Evolutionary conservation across 2,888 invertebrate genomes (phyloP).

Genomic region (Philhelius pedissequus): DNA sequence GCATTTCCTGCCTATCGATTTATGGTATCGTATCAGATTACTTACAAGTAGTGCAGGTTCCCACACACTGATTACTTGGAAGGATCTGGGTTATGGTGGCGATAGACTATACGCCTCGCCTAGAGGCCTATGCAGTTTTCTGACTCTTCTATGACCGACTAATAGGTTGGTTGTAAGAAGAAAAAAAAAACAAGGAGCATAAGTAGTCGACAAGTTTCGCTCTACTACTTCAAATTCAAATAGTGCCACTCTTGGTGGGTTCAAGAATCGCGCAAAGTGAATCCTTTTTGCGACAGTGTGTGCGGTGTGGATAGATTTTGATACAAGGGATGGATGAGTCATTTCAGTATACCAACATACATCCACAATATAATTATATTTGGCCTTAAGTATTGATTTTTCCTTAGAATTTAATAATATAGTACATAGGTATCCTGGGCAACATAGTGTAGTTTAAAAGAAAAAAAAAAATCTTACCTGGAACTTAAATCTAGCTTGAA

Average conservation of each 20-base stretch:
- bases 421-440: background rate
- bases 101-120: constrained; percentile 16
- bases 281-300: constrained; percentile 52
- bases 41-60: constrained; percentile 44
- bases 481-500: constrained; percentile 79
- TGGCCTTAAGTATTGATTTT: constrained; percentile 60
- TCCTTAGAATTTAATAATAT: constrained; percentile 30
- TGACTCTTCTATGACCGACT: constrained; percentile 2
- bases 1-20: constrained; percentile 57
- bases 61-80: constrained; percentile 40
- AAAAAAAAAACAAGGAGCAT: background rate
- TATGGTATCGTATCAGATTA: constrained; percentile 49
- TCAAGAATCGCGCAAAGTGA: constrained; percentile 38
- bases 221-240: background rate
- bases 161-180: background rate
- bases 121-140: constrained; percentile 1
- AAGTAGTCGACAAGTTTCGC: background rate
- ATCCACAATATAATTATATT: constrained; percentile 24
- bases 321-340: constrained; percentile 71
- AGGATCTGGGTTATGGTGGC: constrained; percentile 38
- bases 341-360: constrained; percentile 68
- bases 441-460: background rate
- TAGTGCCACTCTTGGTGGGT: background rate
- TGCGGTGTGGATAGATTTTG: constrained; percentile 11
- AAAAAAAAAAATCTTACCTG: constrained; percentile 72